phyloP scores from a whole-genome alignment of 2,888 invertebrate species.

The Escarpia spicata region DNA sequence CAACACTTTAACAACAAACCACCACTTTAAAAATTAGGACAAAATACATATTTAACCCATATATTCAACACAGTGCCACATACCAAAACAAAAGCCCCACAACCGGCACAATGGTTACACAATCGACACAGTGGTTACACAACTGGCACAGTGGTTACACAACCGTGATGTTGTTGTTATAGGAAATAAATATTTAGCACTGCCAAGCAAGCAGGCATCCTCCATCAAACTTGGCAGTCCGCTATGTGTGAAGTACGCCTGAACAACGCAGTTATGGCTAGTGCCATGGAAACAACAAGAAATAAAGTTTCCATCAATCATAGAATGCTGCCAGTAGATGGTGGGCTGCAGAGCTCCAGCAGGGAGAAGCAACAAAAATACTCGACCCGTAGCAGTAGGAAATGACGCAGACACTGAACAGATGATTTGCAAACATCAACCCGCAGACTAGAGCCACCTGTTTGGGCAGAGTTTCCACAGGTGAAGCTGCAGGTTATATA shows the following conservation, averaged over 20 bases:
- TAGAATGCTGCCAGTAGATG: background rate
- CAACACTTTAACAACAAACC: no score
- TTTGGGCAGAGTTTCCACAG: background rate
- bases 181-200: background rate
- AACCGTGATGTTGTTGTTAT: background rate
- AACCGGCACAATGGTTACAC: background rate
- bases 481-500: background rate
- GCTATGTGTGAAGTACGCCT: no score
- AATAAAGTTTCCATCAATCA: background rate
- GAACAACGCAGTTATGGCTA: background rate
- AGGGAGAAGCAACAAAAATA: background rate
- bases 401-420: background rate
- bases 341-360: background rate
- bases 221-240: background rate
- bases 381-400: background rate
- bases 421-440: background rate
- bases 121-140: background rate
- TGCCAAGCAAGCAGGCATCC: background rate
- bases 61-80: no score
- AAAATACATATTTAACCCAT: no score
- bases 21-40: no score
- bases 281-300: constrained; percentile 10
- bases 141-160: background rate
- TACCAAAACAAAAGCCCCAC: no score
- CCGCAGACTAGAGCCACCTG: background rate